Percentiles rank a stretch among this genome's conserved stretches.
These are phyloP conservation scores for Charanyca ferruginea DNA, from an alignment of 2,888 invertebrate species.

Conservation along the genomic window DNA sequence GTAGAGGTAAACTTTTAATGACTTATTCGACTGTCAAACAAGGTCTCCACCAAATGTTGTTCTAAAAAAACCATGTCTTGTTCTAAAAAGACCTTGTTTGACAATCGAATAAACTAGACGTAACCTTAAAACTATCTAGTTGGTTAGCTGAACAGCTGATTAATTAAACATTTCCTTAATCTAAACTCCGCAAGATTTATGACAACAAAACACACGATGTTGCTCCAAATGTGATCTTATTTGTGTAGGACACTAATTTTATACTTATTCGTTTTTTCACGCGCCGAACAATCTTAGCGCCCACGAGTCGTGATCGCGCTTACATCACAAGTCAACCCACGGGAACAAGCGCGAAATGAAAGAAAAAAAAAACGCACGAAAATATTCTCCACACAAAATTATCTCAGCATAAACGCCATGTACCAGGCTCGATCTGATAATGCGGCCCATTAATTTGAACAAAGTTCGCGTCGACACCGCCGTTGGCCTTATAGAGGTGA, in stretches of 20 bases:
- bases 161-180: constrained; percentile 7
- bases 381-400: constrained; percentile 85
- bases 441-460: constrained; percentile 90
- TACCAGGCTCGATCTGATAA: constrained; percentile 90
- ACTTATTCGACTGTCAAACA: no score
- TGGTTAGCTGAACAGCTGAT: neutral
- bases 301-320: constrained; percentile 66
- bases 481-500: constrained; percentile 90
- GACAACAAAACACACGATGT: constrained; percentile 14
- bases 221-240: constrained; percentile 50
- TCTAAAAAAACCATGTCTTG: no score
- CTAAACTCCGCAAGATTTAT: constrained; percentile 21
- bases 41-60: no score
- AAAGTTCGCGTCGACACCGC: constrained; percentile 90
- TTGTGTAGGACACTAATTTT: constrained; percentile 62
- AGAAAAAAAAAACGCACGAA: constrained; percentile 77
- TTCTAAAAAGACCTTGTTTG: neutral
- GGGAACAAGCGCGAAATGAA: constrained; percentile 78
- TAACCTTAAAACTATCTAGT: neutral
- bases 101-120: no score
- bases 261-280: constrained; percentile 56
- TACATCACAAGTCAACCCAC: constrained; percentile 70
- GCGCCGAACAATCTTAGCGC: constrained; percentile 68
- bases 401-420: constrained; percentile 91
- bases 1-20: neutral